Evolutionary conservation across 2,888 invertebrate genomes (phyloP), one percentile per base, ranked within the genome.

Genomic region (Hybos culiciformis): DNA sequence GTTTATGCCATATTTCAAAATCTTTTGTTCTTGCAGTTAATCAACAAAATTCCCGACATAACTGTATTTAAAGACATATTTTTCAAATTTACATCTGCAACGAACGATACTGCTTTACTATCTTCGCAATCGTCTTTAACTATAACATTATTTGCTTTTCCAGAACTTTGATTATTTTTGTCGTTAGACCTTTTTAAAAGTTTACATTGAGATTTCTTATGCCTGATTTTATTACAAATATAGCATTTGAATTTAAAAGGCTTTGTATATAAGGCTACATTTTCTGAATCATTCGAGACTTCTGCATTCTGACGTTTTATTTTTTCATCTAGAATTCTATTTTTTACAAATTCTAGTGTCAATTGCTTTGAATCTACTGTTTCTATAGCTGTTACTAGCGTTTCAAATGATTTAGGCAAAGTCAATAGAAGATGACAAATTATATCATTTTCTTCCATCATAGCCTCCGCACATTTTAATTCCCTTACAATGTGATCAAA

Each of bases 1-100:
- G 24, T 11, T 18, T 17, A 36, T 42, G 42, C 42, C 42, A 42
- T 20, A 37, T 29, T 29, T 29, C 5, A 29, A 29, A 8, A n/a
- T n/a, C n/a, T n/a, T n/a, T n/a, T n/a, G n/a, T n/a, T n/a, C n/a
- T n/a, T n/a, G n/a, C n/a, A n/a, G n/a, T n/a, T n/a, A n/a, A n/a
- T n/a, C n/a, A n/a, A n/a, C n/a, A n/a, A n/a, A n/a, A n/a, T n/a
- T n/a, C n/a, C n/a, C n/a, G n/a, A n/a, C n/a, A n/a, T n/a, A n/a
- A n/a, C n/a, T n/a, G n/a, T n/a, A n/a, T n/a, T n/a, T n/a, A n/a
- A n/a, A n/a, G n/a, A n/a, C n/a, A n/a, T n/a, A n/a, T n/a, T n/a
- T n/a, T n/a, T n/a, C n/a, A n/a, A n/a, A n/a, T n/a, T n/a, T n/a
- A n/a, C n/a, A n/a, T n/a, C n/a, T n/a, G n/a, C n/a, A n/a, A n/a